Conservation (phyloP, 1,140 invertebrate genomes). For the Globodera ellingtonae region DNA sequence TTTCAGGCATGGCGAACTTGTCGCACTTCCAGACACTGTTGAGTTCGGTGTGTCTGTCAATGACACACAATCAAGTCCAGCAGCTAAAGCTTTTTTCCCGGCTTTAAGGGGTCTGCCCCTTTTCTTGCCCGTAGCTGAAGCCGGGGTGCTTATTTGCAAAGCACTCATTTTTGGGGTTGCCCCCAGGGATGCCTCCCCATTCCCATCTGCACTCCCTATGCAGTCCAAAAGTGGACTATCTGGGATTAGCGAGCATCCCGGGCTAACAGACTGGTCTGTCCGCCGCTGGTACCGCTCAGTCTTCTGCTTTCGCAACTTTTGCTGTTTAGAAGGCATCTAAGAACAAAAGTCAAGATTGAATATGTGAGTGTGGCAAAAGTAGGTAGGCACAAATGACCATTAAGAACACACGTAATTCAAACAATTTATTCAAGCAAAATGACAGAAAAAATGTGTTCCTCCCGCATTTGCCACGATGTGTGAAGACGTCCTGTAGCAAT, state of each 20-base stretch:
- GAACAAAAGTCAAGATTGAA: not conserved
- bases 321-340: not conserved
- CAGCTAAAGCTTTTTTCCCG: rapidly evolving
- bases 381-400: not conserved
- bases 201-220: not conserved
- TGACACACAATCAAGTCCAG: no score
- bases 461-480: no score
- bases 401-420: not conserved
- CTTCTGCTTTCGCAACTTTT: not conserved
- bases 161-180: not conserved
- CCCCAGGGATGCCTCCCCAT: not conserved
- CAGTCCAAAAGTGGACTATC: not conserved
- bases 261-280: not conserved
- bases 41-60: no score
- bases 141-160: not conserved
- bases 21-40: no score
- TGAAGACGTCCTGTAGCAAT: not conserved
- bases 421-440: not conserved
- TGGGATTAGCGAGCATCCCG: not conserved
- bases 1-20: no score
- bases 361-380: not conserved
- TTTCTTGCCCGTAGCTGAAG: not conserved
- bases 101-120: not conserved
- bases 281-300: not conserved
- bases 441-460: not conserved